phyloP scores from a whole-genome alignment of 2,888 invertebrate genomes.

The Thera britannica region DNA sequence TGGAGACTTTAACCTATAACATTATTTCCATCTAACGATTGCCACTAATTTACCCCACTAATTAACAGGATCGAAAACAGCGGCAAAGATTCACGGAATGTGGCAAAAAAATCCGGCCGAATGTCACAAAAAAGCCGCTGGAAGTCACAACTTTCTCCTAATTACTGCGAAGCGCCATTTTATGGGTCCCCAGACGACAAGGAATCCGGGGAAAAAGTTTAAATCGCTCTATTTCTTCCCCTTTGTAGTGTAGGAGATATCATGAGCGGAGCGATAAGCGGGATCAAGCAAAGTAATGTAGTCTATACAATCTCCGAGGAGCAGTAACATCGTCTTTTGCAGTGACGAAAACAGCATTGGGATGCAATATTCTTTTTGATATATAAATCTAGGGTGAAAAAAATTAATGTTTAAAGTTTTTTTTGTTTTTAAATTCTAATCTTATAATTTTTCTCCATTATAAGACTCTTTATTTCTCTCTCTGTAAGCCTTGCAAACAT shows the following conservation, averaged over 20 bases:
- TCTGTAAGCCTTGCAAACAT: no score
- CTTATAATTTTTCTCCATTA: no score
- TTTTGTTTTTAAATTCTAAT: no score
- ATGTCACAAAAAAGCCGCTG: slow-evolving; percentile 40
- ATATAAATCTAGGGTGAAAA: no score
- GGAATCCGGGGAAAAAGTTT: slow-evolving; percentile 44
- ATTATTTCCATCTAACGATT: slow-evolving; percentile 32
- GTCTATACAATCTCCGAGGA: no score
- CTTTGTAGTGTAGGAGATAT: slow-evolving; percentile 31
- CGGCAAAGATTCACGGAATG: slow-evolving; percentile 34
- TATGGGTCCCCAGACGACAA: slow-evolving; percentile 41
- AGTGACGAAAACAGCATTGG: no score
- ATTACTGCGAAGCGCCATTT: slow-evolving; percentile 47
- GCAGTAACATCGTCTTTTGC: no score
- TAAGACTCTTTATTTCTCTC: no score
- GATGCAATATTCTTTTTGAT: no score
- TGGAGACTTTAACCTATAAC: background rate
- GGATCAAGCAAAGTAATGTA: background rate
- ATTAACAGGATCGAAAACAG: slow-evolving; percentile 39
- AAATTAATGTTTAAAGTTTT: no score
- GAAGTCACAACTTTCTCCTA: slow-evolving; percentile 51
- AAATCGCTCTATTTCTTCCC: slow-evolving; percentile 38
- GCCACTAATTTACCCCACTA: slow-evolving; percentile 41
- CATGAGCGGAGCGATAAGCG: slow-evolving; percentile 29
- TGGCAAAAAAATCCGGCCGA: slow-evolving; percentile 28